Evolutionary conservation across 2,797 vertebrate genomes (phyloP).

Genomic region (Aplochiton taeniatus): DNA sequence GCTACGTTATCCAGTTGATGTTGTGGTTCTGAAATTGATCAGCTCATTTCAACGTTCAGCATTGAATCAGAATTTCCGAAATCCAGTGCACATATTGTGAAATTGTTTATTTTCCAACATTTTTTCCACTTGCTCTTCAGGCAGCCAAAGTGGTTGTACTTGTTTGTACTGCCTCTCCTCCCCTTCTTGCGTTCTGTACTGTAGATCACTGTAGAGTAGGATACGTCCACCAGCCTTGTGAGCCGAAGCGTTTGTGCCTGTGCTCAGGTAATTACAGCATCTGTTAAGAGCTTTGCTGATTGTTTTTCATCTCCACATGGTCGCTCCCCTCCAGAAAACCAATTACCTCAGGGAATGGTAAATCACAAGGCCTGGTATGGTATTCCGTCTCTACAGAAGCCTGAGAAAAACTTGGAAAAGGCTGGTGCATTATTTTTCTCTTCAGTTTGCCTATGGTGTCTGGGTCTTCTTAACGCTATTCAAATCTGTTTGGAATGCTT

Average conservation of each 20-base stretch:
- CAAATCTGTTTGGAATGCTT: too few species aligned
- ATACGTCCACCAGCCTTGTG: constrained; percentile 47
- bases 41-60: too few species aligned
- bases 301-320: constrained; percentile 85
- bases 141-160: constrained; percentile 33
- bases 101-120: neutral
- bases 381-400: constrained; percentile 45
- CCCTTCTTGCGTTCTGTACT: constrained; percentile 29
- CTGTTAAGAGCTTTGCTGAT: constrained; percentile 79
- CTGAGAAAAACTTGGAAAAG: constrained; percentile 48
- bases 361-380: constrained; percentile 70
- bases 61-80: too few species aligned
- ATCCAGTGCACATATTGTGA: too few species aligned
- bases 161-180: constrained; percentile 31
- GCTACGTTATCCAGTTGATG: too few species aligned
- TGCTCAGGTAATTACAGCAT: constrained; percentile 83
- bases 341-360: constrained; percentile 75
- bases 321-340: constrained; percentile 78
- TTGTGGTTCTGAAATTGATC: too few species aligned
- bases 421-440: constrained; percentile 11
- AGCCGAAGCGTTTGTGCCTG: constrained; percentile 54
- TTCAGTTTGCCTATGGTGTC: constrained; percentile 30
- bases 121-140: neutral
- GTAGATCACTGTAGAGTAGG: constrained; percentile 45
- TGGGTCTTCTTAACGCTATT: too few species aligned